Base-by-base conservation (phyloP, 2,888 invertebrate genomes). In the Tetrapedia diversipes region DNA sequence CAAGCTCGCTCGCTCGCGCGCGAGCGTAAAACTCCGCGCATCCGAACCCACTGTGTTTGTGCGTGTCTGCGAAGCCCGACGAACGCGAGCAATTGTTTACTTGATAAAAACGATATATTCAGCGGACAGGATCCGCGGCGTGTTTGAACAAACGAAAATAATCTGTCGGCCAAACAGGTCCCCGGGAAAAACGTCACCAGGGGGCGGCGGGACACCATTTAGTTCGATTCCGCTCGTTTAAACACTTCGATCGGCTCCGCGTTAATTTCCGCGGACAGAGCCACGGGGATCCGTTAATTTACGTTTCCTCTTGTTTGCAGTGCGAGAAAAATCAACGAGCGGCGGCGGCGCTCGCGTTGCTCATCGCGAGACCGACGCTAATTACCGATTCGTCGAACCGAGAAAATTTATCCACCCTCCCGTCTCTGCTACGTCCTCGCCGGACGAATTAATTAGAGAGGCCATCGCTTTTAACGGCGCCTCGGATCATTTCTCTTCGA, bases 401-500 rank as follows among this genome's bases (percentile, higher is more conserved):
- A 14, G 47, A 24, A 49, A 70, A 70, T 73, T 70, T 70, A 70
- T 70, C n/a, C n/a, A n/a, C n/a, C n/a, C n/a, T n/a, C n/a, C n/a
- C n/a, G n/a, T n/a, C n/a, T n/a, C n/a, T n/a, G n/a, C n/a, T n/a
- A n/a, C n/a, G n/a, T 73, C 49, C 39, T 43, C 60, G 22, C 69
- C 69, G 84, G 82, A 8, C 49, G 19, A 73, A 73, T 73, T 73
- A 73, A 89, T 89, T 63, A 71, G 19, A 47, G 45, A 19, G 70
- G 54, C 49, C 61, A 49, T 43, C 41, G 71, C 56, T 72, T 72
- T 64, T 39, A 57, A 61, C 56, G 54, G 61, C 43, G 37, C 8
- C 47, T 27, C 61, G 66, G 61, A 43, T 56, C 60, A 22, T 65
- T 60, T 69, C 64, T 59, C 76, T 27, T 11, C 45, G 51, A 47